Evolutionary conservation across 2,797 vertebrate species (phyloP), one percentile per base, ranked within the genome.

Genomic region (Sternotherus odoratus): DNA sequence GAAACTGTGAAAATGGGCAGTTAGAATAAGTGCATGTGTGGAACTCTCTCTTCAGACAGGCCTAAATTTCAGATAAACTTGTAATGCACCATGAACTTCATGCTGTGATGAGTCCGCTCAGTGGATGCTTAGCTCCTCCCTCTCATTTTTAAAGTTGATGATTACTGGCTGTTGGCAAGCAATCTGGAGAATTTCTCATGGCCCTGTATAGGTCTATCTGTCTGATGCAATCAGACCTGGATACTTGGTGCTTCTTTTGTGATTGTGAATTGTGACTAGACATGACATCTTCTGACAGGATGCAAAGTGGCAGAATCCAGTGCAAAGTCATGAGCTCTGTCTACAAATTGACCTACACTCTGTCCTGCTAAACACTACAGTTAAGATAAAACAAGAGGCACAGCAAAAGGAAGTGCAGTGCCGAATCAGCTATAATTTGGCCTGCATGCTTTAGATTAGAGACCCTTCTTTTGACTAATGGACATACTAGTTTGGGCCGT

Each of bases 91-190:
- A 82, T 54, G 95, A 90, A 79, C 36, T 33, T 93, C 36, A 50
- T 94, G 81, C 91, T 3, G 28, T 75, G 87, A 56, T 85, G 94
- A 94, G 80, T 94, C 92, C 94, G 63, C 49, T 19, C 89, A 87
- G 87, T 90, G 95, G 90, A 84, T 92, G 91, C 0, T 1, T 94
- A 56, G 74, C 69, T 95, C 79, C 87, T 94, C 87, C 91, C 77
- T 95, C 82, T 17, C 30, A 1, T 6, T 69, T 91, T 89, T 83
- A 82, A 33, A 86, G 79, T 54, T 78, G 90, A 28, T 82, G 91
- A 77, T 89, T 63, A 33, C 1, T 16, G 82, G 81, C 21, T 63
- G 23, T 48, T 85, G 79, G 30, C 77, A 94, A 66, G 51, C 57
- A 51, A 48, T 54, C 0, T 0, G 36, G 51, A 95, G 82, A 93